Base-by-base conservation (phyloP, 2,797 vertebrate species). In the Neosilurus hyrtlii region DNA sequence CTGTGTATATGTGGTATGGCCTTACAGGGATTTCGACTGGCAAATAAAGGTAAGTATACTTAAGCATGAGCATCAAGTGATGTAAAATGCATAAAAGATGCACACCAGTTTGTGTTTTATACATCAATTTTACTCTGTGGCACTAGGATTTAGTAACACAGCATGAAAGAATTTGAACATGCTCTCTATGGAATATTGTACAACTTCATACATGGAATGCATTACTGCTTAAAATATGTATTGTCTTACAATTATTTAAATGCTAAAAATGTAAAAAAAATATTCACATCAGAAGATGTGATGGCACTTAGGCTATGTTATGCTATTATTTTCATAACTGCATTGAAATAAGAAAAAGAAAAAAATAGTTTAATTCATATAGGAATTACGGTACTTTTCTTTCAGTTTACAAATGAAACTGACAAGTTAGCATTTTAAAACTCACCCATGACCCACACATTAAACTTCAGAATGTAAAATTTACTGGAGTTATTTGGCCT, bases 391-490 rank as follows among this genome's bases (percentile, higher is more conserved):
- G 35, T 7, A 35, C 20, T 37, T 18, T 63, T 65, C 9, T n/a
- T 8, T 30, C 59, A 5, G 66, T 54, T 51, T 57, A 20, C 16
- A 62, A 83, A 63, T 14, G 24, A n/a, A 30, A 30, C 30, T 30
- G 30, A 30, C 30, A 30, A 30, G 30, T 30, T 30, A 30, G 30
- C 30, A 30, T 30, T 30, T 30, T 30, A 30, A 30, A 30, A 30
- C 30, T 30, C 30, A 30, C 30, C 30, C 30, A 30, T 30, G 30
- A 30, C 30, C 30, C 65, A 80, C 63, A 71, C 10, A 83, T 56
- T 71, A 65, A 79, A 83, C 56, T 24, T 24, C 65, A 70, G 56
- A 61, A 79, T 79, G 65, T 62, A 80, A 66, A 73, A 65, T n/a
- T 20, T 68, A 75, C 54, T 15, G 37, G 51, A 74, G 56, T 61